A percentile compares a stretch with the other conserved stretches of the same genome.
These are phyloP conservation scores for Notodonta dromedarius DNA, from an alignment of 2,888 invertebrate species.

Conservation along the genomic window DNA sequence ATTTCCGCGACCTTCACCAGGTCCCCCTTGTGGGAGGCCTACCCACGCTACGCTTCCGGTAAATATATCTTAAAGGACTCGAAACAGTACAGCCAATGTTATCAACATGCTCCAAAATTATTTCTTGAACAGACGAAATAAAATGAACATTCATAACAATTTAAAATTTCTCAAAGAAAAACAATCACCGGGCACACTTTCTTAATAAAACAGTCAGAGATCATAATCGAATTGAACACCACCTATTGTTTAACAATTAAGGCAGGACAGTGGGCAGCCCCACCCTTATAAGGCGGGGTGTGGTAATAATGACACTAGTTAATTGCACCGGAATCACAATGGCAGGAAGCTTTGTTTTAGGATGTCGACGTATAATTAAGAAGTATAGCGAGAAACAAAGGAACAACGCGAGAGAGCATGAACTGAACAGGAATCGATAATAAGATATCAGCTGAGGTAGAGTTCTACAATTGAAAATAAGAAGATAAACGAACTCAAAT, in stretches of 20 bases:
- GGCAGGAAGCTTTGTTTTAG: slow-evolving; percentile 4
- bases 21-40: too few relatives aligned
- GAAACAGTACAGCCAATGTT: too few relatives aligned
- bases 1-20: too few relatives aligned
- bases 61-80: too few relatives aligned
- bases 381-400: not conserved
- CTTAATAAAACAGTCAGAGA: not conserved
- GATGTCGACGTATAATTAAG: not conserved
- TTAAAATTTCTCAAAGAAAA: too few relatives aligned
- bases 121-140: too few relatives aligned
- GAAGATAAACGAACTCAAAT: too few relatives aligned
- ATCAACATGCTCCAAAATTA: too few relatives aligned
- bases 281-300: not conserved
- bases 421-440: not conserved
- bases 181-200: not conserved
- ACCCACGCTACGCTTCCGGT: too few relatives aligned
- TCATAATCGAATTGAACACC: slow-evolving; percentile 3
- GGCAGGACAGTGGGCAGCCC: not conserved
- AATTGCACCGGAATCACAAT: not conserved
- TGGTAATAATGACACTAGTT: not conserved
- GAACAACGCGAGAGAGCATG: not conserved
- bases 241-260: slow-evolving; percentile 3
- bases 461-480: too few relatives aligned
- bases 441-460: not conserved
- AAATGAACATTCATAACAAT: too few relatives aligned